These are phyloP conservation scores for Hydrotaea diabolus DNA, from an alignment of 2,888 invertebrate genomes.

Conservation along the genomic window DNA sequence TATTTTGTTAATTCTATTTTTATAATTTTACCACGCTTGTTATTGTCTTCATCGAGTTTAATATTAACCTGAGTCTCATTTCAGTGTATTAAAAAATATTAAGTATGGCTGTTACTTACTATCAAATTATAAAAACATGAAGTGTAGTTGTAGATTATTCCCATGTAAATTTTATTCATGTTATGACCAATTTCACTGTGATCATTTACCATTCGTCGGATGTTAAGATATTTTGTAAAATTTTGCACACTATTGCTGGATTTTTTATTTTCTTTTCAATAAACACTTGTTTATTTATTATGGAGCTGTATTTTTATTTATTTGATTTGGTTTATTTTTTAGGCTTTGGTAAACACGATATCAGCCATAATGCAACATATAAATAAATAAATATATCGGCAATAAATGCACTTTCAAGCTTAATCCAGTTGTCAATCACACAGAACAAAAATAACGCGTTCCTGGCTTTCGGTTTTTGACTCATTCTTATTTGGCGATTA, in stretches of 20 bases:
- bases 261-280: background rate
- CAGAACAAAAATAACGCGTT: background rate
- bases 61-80: no score
- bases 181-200: background rate
- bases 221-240: no score
- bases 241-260: no score
- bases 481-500: background rate
- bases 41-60: no score
- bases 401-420: slow-evolving; percentile 1
- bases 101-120: background rate
- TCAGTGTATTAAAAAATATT: no score
- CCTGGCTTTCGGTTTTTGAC: background rate
- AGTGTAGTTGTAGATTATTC: background rate
- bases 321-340: background rate
- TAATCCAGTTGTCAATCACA: slow-evolving; percentile 25
- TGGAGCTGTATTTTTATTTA: background rate
- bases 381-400: background rate
- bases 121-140: background rate
- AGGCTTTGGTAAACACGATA: background rate
- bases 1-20: no score
- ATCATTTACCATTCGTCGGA: background rate
- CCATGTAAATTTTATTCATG: background rate
- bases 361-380: background rate
- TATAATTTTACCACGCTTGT: no score
- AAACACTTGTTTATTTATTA: slow-evolving; percentile 20